A percentile compares a stretch with the other conserved stretches of the same genome.
Conservation (phyloP, 2,888 invertebrate genomes). For the Allolobophora icterica region DNA sequence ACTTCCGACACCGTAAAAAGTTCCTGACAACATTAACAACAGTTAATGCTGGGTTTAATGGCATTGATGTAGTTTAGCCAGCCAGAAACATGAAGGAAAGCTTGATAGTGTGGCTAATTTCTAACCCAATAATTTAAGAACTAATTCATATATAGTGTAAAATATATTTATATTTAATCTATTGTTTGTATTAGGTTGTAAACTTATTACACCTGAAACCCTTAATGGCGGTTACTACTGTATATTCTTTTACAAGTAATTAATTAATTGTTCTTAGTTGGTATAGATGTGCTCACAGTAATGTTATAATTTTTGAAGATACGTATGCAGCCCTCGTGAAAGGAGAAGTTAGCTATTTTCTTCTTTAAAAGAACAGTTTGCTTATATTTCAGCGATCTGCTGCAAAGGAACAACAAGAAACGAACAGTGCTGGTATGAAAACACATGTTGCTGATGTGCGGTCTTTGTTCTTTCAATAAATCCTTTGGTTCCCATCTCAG, state of each 20-base stretch:
- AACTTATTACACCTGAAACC: not conserved
- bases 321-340: not conserved
- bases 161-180: not conserved
- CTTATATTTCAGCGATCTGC: constrained; percentile 19
- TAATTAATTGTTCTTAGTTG: not conserved
- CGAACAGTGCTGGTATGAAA: constrained; percentile 19
- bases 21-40: not conserved
- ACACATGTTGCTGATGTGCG: not conserved
- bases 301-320: not conserved
- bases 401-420: constrained; percentile 5
- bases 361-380: not conserved
- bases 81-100: not conserved
- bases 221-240: not conserved
- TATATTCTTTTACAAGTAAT: not conserved
- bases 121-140: not conserved
- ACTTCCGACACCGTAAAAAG: not conserved
- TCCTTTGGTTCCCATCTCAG: not conserved
- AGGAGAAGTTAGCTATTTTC: not conserved
- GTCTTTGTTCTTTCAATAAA: not conserved
- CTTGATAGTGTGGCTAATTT: not conserved
- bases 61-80: not conserved
- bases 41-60: not conserved
- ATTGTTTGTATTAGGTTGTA: not conserved
- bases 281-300: not conserved
- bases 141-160: not conserved